These are phyloP conservation scores for Synergus gifuensis DNA, from an alignment of 2,888 invertebrate genomes.

Conservation along the genomic window DNA sequence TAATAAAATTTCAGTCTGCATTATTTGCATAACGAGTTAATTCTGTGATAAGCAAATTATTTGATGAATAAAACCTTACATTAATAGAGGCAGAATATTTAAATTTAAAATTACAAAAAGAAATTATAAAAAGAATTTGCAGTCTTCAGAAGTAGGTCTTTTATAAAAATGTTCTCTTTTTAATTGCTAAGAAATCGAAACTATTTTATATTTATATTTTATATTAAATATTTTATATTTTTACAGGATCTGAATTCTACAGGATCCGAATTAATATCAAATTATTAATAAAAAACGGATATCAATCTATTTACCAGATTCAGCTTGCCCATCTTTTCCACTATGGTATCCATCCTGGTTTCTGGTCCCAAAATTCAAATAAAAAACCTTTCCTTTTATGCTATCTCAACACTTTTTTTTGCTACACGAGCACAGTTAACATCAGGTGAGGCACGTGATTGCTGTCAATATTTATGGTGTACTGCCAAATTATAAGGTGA, in stretches of 20 bases:
- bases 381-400: conserved; percentile 7
- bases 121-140: too few relatives aligned
- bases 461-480: conserved; percentile 42
- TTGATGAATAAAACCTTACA: background rate
- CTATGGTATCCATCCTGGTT: conserved; percentile 71
- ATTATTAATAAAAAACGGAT: background rate
- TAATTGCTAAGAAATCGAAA: background rate
- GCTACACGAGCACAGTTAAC: conserved; percentile 35
- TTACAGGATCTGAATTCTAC: background rate
- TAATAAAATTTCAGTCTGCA: background rate
- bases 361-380: background rate
- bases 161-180: background rate
- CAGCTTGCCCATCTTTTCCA: conserved; percentile 75
- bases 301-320: conserved; percentile 71
- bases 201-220: too few relatives aligned
- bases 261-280: background rate
- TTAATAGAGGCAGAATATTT: background rate
- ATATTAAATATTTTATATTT: background rate
- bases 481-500: conserved; percentile 44
- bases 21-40: conserved; percentile 17
- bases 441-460: conserved; percentile 17
- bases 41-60: conserved; percentile 2
- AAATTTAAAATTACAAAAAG: background rate
- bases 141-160: background rate
- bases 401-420: conserved; percentile 32